Percentiles rank a stretch among this genome's conserved stretches.
These are phyloP conservation scores for Tipula unca DNA, from an alignment of 2,888 invertebrate genomes.

Conservation along the genomic window DNA sequence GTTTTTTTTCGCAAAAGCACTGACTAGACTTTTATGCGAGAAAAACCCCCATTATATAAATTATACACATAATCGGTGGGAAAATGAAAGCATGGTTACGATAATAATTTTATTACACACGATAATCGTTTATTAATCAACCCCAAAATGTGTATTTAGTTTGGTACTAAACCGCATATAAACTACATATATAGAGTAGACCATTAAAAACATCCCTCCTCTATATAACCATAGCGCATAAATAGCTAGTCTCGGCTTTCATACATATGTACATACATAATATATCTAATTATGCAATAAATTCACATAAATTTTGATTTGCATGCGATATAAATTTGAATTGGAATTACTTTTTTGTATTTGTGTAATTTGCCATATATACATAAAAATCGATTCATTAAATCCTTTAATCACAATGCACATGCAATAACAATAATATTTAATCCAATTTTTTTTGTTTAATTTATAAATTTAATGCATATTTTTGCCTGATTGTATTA, in stretches of 20 bases:
- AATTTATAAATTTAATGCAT: not conserved
- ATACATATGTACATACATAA: not conserved
- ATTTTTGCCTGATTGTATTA: not conserved
- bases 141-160: not conserved
- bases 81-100: not conserved
- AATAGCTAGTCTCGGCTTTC: not conserved
- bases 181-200: not conserved
- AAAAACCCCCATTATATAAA: not conserved
- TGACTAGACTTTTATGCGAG: not conserved
- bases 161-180: not conserved
- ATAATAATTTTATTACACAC: not conserved
- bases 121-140: not conserved
- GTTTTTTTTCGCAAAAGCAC: not conserved
- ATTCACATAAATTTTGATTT: not conserved
- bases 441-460: not conserved
- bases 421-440: not conserved
- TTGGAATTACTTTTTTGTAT: not conserved
- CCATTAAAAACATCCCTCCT: too few species aligned
- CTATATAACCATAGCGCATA: too few species aligned
- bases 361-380: not conserved
- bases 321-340: not conserved
- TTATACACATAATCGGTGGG: not conserved
- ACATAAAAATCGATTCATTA: not conserved
- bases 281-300: not conserved
- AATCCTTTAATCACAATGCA: not conserved